Conservation (phyloP, 2,888 invertebrate genomes). For the Calliopum simillimum region DNA sequence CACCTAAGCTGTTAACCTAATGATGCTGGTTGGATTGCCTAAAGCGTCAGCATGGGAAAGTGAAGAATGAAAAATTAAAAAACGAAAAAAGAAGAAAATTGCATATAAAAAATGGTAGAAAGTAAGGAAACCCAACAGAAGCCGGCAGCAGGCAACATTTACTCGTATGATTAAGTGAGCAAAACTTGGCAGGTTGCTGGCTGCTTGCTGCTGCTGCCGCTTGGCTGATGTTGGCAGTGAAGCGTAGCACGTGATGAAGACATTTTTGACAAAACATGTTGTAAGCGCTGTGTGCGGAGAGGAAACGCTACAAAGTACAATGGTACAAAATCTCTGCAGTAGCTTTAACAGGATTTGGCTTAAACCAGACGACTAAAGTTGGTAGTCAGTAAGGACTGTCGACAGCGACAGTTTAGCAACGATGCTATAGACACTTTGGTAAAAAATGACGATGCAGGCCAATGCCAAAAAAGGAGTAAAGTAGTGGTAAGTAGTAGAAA, state of each 20-base stretch:
- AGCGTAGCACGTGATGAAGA: constrained; percentile 58
- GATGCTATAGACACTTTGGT: background rate
- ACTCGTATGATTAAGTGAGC: constrained; percentile 58
- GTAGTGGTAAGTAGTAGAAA: background rate
- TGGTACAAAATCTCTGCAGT: constrained; percentile 29
- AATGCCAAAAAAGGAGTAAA: background rate
- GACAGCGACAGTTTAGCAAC: constrained; percentile 22
- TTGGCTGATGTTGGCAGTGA: background rate
- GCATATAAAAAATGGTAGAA: background rate
- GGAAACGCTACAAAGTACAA: constrained; percentile 14
- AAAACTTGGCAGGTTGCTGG: constrained; percentile 46
- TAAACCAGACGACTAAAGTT: background rate
- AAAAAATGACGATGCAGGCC: constrained; percentile 18
- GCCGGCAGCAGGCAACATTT: constrained; percentile 4
- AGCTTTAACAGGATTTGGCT: constrained; percentile 25
- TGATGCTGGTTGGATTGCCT: constrained; percentile 36
- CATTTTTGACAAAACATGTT: constrained; percentile 57
- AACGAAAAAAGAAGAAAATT: constrained; percentile 38
- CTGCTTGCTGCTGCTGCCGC: background rate
- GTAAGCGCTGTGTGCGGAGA: background rate
- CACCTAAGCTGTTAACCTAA: constrained; percentile 45
- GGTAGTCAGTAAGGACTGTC: background rate
- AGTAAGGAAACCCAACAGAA: constrained; percentile 1
- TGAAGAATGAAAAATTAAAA: constrained; percentile 16
- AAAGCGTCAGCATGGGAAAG: constrained; percentile 35